Percentiles rank a stretch among this genome's conserved stretches.
These are phyloP conservation scores for Cyrtodaria siliqua DNA, from an alignment of 2,888 invertebrate species.

Conservation along the genomic window DNA sequence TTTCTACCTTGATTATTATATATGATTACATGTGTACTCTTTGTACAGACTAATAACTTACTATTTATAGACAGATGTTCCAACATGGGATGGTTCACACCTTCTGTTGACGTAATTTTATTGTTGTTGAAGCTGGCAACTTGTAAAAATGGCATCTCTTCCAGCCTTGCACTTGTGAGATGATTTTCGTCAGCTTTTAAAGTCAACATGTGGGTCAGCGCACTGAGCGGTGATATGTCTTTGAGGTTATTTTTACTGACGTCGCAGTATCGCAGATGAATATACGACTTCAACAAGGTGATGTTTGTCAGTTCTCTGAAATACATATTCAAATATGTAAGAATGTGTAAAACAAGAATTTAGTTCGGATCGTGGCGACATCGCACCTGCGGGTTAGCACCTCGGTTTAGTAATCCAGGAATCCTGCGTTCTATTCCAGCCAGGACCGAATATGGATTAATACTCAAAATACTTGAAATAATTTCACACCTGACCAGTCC, in stretches of 20 bases:
- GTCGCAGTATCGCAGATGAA: constrained; percentile 85
- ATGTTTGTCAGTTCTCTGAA: constrained; percentile 85
- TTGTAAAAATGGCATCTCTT: constrained; percentile 85
- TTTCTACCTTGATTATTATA: no score
- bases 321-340: constrained; percentile 18
- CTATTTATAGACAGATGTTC: constrained; percentile 84
- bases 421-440: no score
- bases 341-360: no score
- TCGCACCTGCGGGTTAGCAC: no score
- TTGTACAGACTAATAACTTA: constrained; percentile 71
- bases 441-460: no score
- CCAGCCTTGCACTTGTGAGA: constrained; percentile 80
- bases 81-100: constrained; percentile 84
- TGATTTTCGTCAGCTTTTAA: constrained; percentile 84
- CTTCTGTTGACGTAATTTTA: constrained; percentile 82
- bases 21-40: no score
- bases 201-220: constrained; percentile 84
- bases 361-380: no score
- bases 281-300: constrained; percentile 80
- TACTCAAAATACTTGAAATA: no score
- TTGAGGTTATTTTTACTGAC: constrained; percentile 84
- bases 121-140: constrained; percentile 84
- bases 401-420: no score
- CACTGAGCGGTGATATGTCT: constrained; percentile 83
- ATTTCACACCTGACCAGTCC: no score